These are phyloP conservation scores for Coregonus ussuriensis DNA, from an alignment of 2,797 vertebrate genomes.

Conservation along the genomic window DNA sequence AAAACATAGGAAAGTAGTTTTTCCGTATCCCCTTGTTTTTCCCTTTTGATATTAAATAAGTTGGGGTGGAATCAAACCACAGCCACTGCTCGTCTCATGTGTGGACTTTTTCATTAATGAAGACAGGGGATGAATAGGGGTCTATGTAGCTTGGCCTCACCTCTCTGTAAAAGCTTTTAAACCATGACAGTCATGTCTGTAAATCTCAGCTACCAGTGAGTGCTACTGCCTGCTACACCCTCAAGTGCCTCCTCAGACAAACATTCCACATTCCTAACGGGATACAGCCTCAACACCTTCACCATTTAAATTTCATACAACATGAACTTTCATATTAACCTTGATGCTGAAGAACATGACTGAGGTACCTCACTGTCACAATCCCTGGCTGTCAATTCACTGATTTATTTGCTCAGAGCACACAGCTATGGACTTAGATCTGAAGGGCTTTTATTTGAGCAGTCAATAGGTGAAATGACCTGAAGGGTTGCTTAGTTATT, in stretches of 20 bases:
- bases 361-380: neutral
- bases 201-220: slow-evolving; percentile 57
- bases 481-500: slow-evolving; percentile 59
- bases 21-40: slow-evolving; percentile 68
- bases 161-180: slow-evolving; percentile 66
- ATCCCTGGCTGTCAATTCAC: neutral
- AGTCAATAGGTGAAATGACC: slow-evolving; percentile 46
- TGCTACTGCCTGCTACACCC: slow-evolving; percentile 41
- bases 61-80: slow-evolving; percentile 60
- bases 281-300: slow-evolving; percentile 53
- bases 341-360: no score
- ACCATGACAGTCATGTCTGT: slow-evolving; percentile 67
- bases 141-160: slow-evolving; percentile 70
- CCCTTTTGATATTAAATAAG: slow-evolving; percentile 70
- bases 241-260: slow-evolving; percentile 47
- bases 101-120: slow-evolving; percentile 73
- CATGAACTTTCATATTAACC: slow-evolving; percentile 49
- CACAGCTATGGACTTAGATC: slow-evolving; percentile 21
- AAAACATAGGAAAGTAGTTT: slow-evolving; percentile 75
- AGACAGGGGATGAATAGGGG: slow-evolving; percentile 77
- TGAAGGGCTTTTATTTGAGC: slow-evolving; percentile 56
- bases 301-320: slow-evolving; percentile 53
- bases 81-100: slow-evolving; percentile 63
- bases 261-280: slow-evolving; percentile 43
- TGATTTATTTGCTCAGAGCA: neutral